Evolutionary conservation across 2,113 vertebrate genomes (phyloP).

Genomic region (Odocoileus hemionus): DNA sequence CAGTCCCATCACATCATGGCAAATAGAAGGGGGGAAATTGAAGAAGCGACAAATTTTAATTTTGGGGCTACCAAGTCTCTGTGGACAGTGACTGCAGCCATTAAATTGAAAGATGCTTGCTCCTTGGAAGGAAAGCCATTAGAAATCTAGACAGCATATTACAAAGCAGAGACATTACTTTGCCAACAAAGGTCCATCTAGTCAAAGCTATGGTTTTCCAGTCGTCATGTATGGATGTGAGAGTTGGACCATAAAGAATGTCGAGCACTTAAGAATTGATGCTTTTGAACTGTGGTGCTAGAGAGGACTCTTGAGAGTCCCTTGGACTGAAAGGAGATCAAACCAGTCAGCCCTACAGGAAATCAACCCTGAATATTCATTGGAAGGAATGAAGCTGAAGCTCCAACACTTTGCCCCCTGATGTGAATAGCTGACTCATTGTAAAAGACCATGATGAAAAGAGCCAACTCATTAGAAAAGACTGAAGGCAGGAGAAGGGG

Average conservation of each 20-base stretch:
- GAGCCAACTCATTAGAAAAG: background rate
- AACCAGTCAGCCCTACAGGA: background rate
- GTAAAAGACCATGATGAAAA: background rate
- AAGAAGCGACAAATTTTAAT: background rate
- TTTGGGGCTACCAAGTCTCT: background rate
- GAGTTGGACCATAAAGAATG: background rate
- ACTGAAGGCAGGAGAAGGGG: background rate
- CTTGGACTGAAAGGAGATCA: background rate
- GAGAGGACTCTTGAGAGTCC: background rate
- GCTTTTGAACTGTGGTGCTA: background rate
- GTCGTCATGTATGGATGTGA: background rate
- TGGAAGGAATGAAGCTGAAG: background rate
- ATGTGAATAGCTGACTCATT: background rate
- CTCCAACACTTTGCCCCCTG: background rate
- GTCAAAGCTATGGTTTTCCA: background rate
- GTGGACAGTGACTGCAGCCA: background rate
- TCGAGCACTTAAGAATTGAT: background rate
- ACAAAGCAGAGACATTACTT: background rate
- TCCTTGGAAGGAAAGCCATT: background rate
- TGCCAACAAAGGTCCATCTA: background rate
- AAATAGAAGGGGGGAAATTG: background rate
- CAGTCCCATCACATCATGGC: background rate
- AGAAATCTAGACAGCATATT: background rate
- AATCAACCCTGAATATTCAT: background rate
- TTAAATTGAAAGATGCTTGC: background rate